Conservation (phyloP, 2,888 invertebrate species). For the Caenorhabditis drosophilae region DNA sequence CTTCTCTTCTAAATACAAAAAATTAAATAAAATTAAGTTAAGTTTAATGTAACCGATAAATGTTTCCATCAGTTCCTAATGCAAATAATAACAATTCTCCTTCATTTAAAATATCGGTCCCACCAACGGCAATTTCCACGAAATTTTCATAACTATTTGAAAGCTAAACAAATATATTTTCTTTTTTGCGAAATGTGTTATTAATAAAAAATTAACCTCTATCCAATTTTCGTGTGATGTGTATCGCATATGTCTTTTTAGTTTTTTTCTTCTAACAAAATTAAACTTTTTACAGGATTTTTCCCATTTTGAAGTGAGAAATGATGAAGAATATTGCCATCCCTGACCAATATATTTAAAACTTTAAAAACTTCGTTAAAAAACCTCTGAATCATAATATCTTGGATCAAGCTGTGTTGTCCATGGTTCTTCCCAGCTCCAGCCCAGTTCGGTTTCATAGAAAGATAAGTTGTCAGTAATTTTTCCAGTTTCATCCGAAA, state of each 20-base stretch:
- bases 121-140: slow-evolving; percentile 29
- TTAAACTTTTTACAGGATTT: slow-evolving; percentile 15
- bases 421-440: slow-evolving; percentile 52
- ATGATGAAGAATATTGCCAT: slow-evolving; percentile 42
- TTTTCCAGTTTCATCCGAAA: slow-evolving; percentile 28
- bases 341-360: slow-evolving; percentile 11
- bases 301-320: slow-evolving; percentile 23
- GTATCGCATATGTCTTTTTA: slow-evolving; percentile 42
- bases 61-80: slow-evolving; percentile 32
- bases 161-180: neutral
- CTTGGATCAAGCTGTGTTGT: slow-evolving; percentile 19
- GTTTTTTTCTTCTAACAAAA: slow-evolving; percentile 34
- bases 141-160: slow-evolving; percentile 20
- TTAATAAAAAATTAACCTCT: slow-evolving; percentile 3
- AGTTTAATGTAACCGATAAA: slow-evolving; percentile 15
- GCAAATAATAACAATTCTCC: slow-evolving; percentile 35
- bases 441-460: slow-evolving; percentile 19
- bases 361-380: neutral
- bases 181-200: neutral
- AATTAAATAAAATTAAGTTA: slow-evolving; percentile 7
- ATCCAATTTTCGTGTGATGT: slow-evolving; percentile 42
- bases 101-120: slow-evolving; percentile 18
- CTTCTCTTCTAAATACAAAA: slow-evolving; percentile 8
- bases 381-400: slow-evolving; percentile 33
- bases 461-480: slow-evolving; percentile 4